phyloP scores from a whole-genome alignment of 2,888 invertebrate species.

The Acronicta psi region DNA sequence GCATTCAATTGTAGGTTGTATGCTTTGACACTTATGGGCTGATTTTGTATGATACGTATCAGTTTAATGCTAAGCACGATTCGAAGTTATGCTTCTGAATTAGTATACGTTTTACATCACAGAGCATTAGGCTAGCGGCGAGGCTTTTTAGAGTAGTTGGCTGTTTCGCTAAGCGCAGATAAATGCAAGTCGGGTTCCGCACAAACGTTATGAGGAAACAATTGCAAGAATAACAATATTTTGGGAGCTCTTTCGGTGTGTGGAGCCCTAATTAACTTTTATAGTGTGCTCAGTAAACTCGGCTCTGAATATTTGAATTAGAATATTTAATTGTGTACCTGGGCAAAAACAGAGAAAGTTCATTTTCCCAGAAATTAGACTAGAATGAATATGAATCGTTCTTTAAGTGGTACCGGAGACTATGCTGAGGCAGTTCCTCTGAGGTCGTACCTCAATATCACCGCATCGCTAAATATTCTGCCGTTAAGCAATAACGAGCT shows the following conservation, averaged over 20 bases:
- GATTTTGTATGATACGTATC: background rate
- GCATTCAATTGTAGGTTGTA: background rate
- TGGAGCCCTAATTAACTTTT: conserved; percentile 17
- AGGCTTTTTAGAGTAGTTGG: conserved; percentile 29
- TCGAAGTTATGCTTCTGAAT: conserved; percentile 19
- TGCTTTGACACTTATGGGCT: background rate
- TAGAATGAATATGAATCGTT: no score
- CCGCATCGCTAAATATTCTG: no score
- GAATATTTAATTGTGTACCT: conserved; percentile 13
- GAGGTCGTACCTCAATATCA: no score
- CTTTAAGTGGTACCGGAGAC: no score
- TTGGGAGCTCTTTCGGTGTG: conserved; percentile 4
- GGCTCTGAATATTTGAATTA: background rate
- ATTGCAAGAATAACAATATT: conserved; percentile 17
- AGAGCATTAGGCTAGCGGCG: conserved; percentile 15
- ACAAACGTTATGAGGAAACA: conserved; percentile 3
- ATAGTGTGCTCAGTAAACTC: conserved; percentile 21
- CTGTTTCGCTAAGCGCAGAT: conserved; percentile 11
- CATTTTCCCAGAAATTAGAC: no score
- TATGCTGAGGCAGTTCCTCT: no score
- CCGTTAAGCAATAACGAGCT: no score
- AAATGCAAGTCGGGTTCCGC: conserved; percentile 3
- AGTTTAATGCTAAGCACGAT: conserved; percentile 3
- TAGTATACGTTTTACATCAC: background rate
- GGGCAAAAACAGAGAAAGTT: no score